These are phyloP conservation scores for Glyptemys insculpta DNA, from an alignment of 2,797 vertebrate species.

Conservation along the genomic window DNA sequence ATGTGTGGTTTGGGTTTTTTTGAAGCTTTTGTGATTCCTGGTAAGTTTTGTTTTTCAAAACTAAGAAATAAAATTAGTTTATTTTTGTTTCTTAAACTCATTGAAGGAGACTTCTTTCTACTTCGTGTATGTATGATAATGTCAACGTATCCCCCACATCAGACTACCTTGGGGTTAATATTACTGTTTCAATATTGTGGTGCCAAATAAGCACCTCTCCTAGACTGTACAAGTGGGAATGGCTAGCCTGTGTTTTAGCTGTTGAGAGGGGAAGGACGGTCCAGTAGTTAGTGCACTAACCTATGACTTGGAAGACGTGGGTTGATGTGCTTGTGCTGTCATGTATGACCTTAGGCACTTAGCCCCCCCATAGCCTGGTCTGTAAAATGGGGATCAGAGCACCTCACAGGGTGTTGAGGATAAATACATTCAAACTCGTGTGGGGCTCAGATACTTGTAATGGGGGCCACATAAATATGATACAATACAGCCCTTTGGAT, in stretches of 20 bases:
- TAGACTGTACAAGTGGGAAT: not conserved
- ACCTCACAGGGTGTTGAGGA: not conserved
- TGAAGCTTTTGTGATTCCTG: conserved; percentile 7
- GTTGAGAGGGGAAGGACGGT: not conserved
- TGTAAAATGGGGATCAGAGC: not conserved
- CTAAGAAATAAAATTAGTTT: conserved; percentile 46
- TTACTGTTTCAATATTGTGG: not conserved
- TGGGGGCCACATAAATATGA: not conserved
- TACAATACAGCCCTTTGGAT: not conserved
- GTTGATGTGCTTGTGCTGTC: not conserved
- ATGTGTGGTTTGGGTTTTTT: not conserved
- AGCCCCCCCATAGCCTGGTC: not conserved
- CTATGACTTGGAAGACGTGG: not conserved
- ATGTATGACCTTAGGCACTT: not conserved
- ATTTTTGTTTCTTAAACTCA: not conserved
- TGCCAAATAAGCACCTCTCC: no score
- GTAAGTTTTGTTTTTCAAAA: conserved; percentile 62
- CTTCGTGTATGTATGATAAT: not conserved
- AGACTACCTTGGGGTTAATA: not conserved
- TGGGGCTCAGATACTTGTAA: not conserved
- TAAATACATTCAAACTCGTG: not conserved
- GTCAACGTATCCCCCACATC: not conserved
- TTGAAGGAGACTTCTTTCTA: not conserved
- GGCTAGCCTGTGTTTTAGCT: not conserved
- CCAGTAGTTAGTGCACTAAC: not conserved